Evolutionary conservation across 2,888 invertebrate species (phyloP), one percentile per base, ranked within the genome.

Genomic region (Tinea pellionella): DNA sequence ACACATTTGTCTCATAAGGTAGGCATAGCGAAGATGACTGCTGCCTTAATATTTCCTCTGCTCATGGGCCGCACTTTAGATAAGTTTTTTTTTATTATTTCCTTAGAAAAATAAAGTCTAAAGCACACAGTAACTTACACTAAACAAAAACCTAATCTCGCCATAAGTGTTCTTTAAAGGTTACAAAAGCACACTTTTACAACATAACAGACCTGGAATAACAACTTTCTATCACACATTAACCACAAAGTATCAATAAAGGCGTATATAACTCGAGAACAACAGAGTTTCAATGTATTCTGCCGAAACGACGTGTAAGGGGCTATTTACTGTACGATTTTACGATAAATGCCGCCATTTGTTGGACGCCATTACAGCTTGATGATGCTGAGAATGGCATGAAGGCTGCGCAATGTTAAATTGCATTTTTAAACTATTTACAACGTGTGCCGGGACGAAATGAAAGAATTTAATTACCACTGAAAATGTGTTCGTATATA

Each of bases 261-360:
- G 37, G 15, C 47, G 16, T 47, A 6, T 16, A 13, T 47, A 47
- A 47, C 15, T 47, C 9, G 47, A 24, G 24, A 53, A 53, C 53
- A 53, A 24, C 53, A 53, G 18, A 24, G 19, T 24, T 24, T 24
- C 53, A 53, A 53, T 74, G 69, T 74, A 72, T 74, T 74, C 71
- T 71, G 69, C 71, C 71, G 67, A 71, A 77, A 77, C 78, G 77
- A 78, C 69, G 75, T 79, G 79, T 78, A 74, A 75, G 61, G 18
- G 73, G 70, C 72, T 72, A 73, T 75, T 80, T 53, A 53, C 53
- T 53, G 53, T 53, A 53, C 78, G 77, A 80, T 81, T 80, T 80
- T 75, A 78, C 81, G 78, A 84, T 82, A 82, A 82, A 83, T 79
- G 80, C 75, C 67, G 69, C 75, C 75, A 77, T 84, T 83, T 78